These are phyloP conservation scores for Papio anubis DNA, from an alignment of 2,113 vertebrate genomes.

Conservation along the genomic window DNA sequence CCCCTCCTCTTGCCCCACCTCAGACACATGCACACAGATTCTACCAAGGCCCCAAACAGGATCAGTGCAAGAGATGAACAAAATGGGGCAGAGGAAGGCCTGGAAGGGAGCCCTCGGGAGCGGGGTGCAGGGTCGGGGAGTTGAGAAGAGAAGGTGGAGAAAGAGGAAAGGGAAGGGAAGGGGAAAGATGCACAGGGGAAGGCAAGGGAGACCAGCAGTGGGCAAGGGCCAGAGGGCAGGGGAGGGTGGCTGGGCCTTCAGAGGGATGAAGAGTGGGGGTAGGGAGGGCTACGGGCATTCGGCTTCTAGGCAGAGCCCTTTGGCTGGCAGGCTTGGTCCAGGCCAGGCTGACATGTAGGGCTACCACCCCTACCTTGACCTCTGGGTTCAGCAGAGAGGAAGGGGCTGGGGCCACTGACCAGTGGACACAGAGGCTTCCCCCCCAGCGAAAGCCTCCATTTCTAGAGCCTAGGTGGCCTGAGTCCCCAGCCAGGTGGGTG, in stretches of 20 bases:
- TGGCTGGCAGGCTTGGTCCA: not conserved
- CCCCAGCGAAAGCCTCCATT: not conserved
- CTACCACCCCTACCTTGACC: not conserved
- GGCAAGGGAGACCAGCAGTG: too few species aligned
- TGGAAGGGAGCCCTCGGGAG: not conserved
- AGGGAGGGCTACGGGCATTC: not conserved
- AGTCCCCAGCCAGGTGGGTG: not conserved
- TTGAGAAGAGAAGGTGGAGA: not conserved
- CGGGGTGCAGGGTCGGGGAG: not conserved
- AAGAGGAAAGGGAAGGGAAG: not conserved
- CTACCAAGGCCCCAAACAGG: slow-evolving; percentile 28
- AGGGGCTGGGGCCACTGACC: not conserved
- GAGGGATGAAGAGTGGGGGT: not conserved
- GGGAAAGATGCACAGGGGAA: not conserved
- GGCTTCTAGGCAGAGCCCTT: not conserved
- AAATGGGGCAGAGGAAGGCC: not conserved
- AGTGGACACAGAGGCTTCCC: not conserved
- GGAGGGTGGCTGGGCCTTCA: not conserved
- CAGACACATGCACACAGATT: not conserved
- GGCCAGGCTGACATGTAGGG: too few species aligned
- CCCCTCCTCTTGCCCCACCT: not conserved
- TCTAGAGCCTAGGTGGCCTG: not conserved
- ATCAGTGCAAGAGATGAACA: slow-evolving; percentile 29
- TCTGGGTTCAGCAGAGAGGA: not conserved
- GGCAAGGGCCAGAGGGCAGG: not conserved